Evolutionary conservation across 2,113 vertebrate genomes (phyloP), one percentile per base, ranked within the genome.

Genomic region (Dendrocopos noguchii): DNA sequence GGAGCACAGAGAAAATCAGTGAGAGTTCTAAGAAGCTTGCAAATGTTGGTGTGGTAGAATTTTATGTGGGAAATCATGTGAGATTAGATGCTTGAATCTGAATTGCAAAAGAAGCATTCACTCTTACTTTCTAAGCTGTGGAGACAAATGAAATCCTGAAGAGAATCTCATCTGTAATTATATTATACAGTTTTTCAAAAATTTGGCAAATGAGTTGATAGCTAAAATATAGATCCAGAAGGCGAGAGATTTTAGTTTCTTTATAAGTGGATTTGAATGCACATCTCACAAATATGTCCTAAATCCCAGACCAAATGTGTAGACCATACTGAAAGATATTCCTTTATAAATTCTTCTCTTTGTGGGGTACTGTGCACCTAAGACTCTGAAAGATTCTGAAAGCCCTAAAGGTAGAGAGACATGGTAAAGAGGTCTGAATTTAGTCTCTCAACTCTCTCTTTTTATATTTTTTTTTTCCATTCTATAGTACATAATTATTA

Each of bases 91-190:
- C 46, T 91, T 92, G 73, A 96, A 91, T 94, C 96, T 96, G 94
- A 95, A 95, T 96, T 97, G 77, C 55, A 85, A 82, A 97, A 94
- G 16, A 78, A 59, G 9, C 87, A 92, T 88, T 93, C 80, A 74
- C 68, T 84, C 39, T 39, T 39, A 39, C 39, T 39, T 39, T 39
- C 39, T 39, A 83, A 94, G 92, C 52, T 56, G 34, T 90, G 57
- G 95, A 94, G 82, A 92, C 50, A 92, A 92, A 90, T 8, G 63
- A 15, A 75, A 15, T 84, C 50, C 88, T 95, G 61, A 78, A 82
- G 39, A 79, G 50, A 91, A 91, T 83, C 66, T 59, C 73, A 66
- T 39, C 12, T 46, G 31, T 95, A 92, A 94, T 87, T 94, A 77
- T 39, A 80, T 59, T 56, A 27, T 33, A 56, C 4, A 22, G 52